Base-by-base conservation (phyloP, 2,797 vertebrate genomes). In the Petrocephalus sullivani region DNA sequence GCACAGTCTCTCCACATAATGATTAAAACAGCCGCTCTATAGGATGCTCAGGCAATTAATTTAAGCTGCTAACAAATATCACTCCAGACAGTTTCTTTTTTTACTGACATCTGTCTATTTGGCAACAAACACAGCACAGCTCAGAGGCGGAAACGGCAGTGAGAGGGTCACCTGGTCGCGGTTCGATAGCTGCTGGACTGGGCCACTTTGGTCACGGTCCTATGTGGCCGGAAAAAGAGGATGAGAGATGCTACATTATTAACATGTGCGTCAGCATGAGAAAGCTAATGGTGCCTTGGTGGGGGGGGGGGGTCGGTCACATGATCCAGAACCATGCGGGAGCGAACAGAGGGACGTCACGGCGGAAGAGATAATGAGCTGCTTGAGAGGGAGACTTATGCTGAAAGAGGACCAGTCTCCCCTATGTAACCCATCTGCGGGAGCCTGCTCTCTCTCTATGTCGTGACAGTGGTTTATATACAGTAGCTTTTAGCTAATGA, bases 201-300 rank as follows among this genome's bases (percentile, higher is more conserved):
- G 14, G 71, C 71, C 33, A 16, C 37, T 78, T 89, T 89, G 88
- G 56, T 87, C 64, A 87, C 12, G 81, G 89, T 88, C 88, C 58
- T 41, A 8, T 10, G 37, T 12, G 46, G 67, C 86, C 21, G 4
- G 21, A 87, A 89, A 90, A 90, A 91, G 91, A 89, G 67, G 89
- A 90, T 88, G 57, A 90, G 89, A 89, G 87, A 88, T 64, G 5
- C 57, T 90, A 87, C 85, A 91, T 91, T 91, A 90, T 91, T 91
- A 89, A 90, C 90, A 56, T 75, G 90, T 87, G 71, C 28, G 23
- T 64, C 83, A 83, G 28, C 51, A 23, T 9, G 60, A 57, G 33
- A 12, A 58, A 14, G 16, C 85, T 75, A 87, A 87, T 54, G 56
- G 86, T 71, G 57, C 41, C 0, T 61, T 14, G n/a, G 67, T 16